A percentile compares a stretch with the other conserved stretches of the same genome.
Evolutionary conservation across 1,140 invertebrate genomes (phyloP).

Genomic region (Hycleus phaleratus): DNA sequence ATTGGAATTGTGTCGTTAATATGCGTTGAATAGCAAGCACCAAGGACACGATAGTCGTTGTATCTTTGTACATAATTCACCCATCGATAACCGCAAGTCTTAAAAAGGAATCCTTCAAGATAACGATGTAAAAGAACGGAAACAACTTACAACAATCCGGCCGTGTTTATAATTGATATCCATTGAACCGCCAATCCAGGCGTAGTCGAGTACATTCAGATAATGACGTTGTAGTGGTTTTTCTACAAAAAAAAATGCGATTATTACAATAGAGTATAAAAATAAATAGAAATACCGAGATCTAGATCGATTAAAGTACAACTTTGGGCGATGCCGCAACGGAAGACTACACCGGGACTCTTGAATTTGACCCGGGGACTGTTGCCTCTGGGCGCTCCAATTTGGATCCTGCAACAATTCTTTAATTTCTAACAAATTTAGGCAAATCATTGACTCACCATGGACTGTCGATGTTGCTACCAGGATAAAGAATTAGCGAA

Average conservation of each 20-base stretch:
- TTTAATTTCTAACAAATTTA: neutral
- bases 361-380: neutral
- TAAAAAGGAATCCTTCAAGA: neutral
- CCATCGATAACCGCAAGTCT: conserved; percentile 13
- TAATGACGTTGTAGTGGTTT: neutral
- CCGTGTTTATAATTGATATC: conserved; percentile 14
- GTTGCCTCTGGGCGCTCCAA: conserved; percentile 13
- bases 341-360: conserved; percentile 17
- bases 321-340: conserved; percentile 8
- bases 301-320: conserved; percentile 1
- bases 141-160: conserved; percentile 11
- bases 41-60: conserved; percentile 8
- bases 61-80: conserved; percentile 1
- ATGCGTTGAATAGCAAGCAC: conserved; percentile 11
- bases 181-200: conserved; percentile 22
- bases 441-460: conserved; percentile 3
- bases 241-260: neutral
- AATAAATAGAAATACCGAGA: too few relatives aligned
- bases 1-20: conserved; percentile 2
- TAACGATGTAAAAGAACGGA: neutral
- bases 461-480: neutral
- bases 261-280: neutral
- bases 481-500: conserved; percentile 7
- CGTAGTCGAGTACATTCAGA: conserved; percentile 11
- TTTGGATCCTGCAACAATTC: conserved; percentile 4